Base-by-base conservation (phyloP, 2,113 vertebrate species). In the Tragelaphus imberbis region DNA sequence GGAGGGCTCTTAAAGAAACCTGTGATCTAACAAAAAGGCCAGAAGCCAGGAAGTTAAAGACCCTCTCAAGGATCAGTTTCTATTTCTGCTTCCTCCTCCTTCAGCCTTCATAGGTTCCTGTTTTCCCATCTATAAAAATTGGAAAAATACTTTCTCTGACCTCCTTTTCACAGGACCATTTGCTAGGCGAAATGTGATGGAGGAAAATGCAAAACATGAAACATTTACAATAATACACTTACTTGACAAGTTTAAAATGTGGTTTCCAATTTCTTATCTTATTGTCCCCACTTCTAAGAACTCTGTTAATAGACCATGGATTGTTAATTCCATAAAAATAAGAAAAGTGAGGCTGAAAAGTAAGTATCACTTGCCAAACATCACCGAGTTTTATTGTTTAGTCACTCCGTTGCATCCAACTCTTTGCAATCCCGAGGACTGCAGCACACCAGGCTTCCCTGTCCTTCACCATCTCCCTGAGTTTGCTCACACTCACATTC, bases 1-100 rank as follows among this genome's bases (percentile, higher is more conserved):
- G 79, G 88, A 94, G 40, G 47, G 7, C 61, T 82, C 30, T 89
- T 97, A 88, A 75, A 82, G 55, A 89, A 91, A 28, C 33, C 79
- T 68, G 56, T 10, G 33, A 91, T n/a, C 79, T 84, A 91, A 95
- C 84, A 58, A 96, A 98, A 97, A 93, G 8, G 33, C 36, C 82
- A 47, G 27, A 2, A 21, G 30, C 49, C 61, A 49, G 53, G 58
- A 79, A 17, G 21, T 56, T 88, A 65, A 87, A 94, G 55, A 80
- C 33, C 44, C 91, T 94, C 91, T 49, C 15, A 7, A 36, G 36
- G 23, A 53, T 63, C 55, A 11, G 1, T n/a, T 44, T 56, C 79
- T 33, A 33, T 56, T 88, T 94, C 84, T 88, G 88, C 36, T 92
- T 90, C 65, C 23, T 63, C 89, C 27, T 68, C 51, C 51, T 84